Conservation (phyloP, 2,113 vertebrate genomes). For the Ciconia boyciana region DNA sequence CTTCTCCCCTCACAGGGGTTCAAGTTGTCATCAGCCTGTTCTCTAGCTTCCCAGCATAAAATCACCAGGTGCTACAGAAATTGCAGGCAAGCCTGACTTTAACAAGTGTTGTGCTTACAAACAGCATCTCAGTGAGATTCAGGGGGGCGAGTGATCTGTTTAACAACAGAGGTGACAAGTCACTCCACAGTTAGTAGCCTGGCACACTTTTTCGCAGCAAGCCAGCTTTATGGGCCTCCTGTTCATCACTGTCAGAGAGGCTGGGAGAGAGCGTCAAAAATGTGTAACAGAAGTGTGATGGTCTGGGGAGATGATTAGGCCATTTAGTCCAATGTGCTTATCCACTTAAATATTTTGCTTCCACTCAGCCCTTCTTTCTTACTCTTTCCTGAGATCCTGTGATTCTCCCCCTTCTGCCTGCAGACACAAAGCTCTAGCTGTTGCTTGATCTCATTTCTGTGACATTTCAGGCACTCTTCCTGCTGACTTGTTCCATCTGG, state of each 20-base stretch:
- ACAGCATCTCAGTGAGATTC: neutral
- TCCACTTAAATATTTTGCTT: neutral
- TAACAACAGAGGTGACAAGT: slow-evolving; percentile 12
- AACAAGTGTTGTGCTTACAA: neutral
- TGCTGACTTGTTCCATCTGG: slow-evolving; percentile 65
- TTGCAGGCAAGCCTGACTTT: neutral
- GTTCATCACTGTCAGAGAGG: neutral
- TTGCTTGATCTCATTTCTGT: slow-evolving; percentile 65
- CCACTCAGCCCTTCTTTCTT: neutral
- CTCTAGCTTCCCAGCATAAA: neutral
- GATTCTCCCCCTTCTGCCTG: slow-evolving; percentile 41
- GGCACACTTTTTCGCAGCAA: neutral
- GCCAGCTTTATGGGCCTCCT: neutral
- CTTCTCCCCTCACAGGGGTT: neutral
- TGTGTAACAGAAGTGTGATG: neutral
- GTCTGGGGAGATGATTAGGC: neutral
- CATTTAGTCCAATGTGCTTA: neutral
- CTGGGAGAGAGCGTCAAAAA: neutral
- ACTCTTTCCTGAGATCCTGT: neutral
- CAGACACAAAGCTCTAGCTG: slow-evolving; percentile 50
- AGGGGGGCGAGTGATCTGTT: neutral
- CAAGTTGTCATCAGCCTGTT: neutral
- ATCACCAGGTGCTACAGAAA: neutral
- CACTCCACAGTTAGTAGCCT: neutral
- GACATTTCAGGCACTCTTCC: slow-evolving; percentile 65